Evolutionary conservation across 1,140 invertebrate species (phyloP), one percentile per base, ranked within the genome.

Genomic region (Dolichoris vasculosae): DNA sequence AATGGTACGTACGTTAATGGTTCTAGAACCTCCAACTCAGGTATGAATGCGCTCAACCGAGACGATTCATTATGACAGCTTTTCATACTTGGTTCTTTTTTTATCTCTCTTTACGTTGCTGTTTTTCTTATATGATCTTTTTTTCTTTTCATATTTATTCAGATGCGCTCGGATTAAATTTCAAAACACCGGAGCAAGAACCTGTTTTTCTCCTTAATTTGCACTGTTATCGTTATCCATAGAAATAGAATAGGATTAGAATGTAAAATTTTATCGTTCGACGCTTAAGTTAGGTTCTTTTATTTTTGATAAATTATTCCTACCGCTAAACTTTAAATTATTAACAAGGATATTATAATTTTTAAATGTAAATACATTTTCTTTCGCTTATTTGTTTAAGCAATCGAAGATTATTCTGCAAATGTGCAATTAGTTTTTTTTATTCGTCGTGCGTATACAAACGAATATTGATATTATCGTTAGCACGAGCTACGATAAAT

Each of bases 41-140:
- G 92, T 93, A 92, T 85, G 86, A 89, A 89, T 90, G 89, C 92
- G 82, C 77, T 88, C 87, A 80, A 87, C 86, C 80, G 88, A 89
- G 88, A 90, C 92, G 89, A 93, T 92, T 91, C 89, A 88, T 90
- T 93, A 93, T 93, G 92, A 93, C 92, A 92, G 92, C 91, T 91
- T 91, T 91, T 92, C 90, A 92, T 92, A 83, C 17, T 23, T 77
- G 15, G 11, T 75, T 51, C 67, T 92, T 89, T 90, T 48, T 73
- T 59, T 71, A 67, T 83, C 75, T 83, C 84, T 86, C 88, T 88
- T 87, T 69, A 17, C 26, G 8, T 63, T 79, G 64, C 38, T 17
- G 67, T 81, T 85, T 85, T 81, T 81, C 83, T 67, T 64, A 7
- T 17, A 48, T 71, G 26, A 30, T 8, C n/a, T 46, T 76, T 82